Base-by-base conservation (phyloP, 2,888 invertebrate species). In the Glyphotaelius pellucidus region DNA sequence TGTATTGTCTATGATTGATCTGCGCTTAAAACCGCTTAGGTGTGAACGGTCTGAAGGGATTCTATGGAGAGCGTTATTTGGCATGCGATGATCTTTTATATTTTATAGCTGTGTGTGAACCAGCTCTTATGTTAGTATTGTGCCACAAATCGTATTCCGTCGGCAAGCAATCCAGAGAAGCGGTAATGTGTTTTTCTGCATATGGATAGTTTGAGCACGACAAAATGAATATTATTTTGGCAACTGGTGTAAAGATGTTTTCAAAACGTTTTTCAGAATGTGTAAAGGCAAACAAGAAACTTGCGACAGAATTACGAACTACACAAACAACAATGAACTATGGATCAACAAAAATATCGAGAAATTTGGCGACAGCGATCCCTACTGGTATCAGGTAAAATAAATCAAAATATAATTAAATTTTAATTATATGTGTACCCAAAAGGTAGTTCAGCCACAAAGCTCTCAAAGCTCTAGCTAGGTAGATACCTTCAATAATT, bases 351-450 rank as follows among this genome's bases (percentile, higher is more conserved):
- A 94, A 1, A 96, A 96, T 95, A 95, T 97, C 3, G 19, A 80
- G 30, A 90, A 94, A 0, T 93, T 94, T 14, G 94, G 95, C 35
- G 93, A 94, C 0, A 92, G 92, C 0, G 96, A 96, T 92, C 95
- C 97, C 0, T 97, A 97, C 94, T 97, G 97, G 97, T 96, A 97
- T 94, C 97, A 97, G 95, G 97, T 97, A 94, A 83, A 67, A 67
- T 25, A 25, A 67, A 7, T 25, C 25, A 1, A 15, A 19, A 5
- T 67, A 4, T 35, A 52, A 38, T 9, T 38, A 38, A 7, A 38
- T 38, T 38, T 38, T 38, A 38, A 38, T 38, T 7, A 38, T 38
- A 4, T 38, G 4, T 9, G 7, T 38, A 9, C 9, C 38, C 9
- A 0, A 38, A 38, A 38, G 38, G 9, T 5, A 38, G 38, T 38